Conservation (phyloP, 2,797 vertebrate species). For the Hippoglossus hippoglossus region DNA sequence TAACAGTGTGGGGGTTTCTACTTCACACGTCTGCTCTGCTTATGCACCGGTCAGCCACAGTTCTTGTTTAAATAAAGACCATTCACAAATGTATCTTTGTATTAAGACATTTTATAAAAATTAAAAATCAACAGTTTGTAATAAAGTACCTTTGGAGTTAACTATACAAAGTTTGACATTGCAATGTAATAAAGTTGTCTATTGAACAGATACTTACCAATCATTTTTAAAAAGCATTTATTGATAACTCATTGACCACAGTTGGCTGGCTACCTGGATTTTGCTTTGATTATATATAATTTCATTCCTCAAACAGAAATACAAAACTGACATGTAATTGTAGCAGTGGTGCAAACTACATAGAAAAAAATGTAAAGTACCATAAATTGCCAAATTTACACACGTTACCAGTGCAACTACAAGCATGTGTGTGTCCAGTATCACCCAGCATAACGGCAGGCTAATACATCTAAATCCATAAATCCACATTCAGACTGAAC, state of each 20-base stretch:
- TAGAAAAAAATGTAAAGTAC: constrained; percentile 13
- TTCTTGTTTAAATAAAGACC: constrained; percentile 6
- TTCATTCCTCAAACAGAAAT: constrained; percentile 25
- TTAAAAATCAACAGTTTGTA: constrained; percentile 19
- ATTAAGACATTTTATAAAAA: constrained; percentile 61
- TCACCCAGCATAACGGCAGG: not conserved
- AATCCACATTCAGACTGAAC: constrained; percentile 4
- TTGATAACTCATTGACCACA: constrained; percentile 10
- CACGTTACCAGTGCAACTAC: constrained; percentile 24
- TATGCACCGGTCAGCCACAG: too few species aligned
- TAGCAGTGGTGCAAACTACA: constrained; percentile 26
- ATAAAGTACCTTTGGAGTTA: constrained; percentile 10
- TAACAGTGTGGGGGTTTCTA: too few species aligned
- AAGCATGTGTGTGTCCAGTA: constrained; percentile 15
- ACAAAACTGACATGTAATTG: constrained; percentile 21
- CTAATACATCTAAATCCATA: constrained; percentile 21
- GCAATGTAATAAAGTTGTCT: constrained; percentile 14
- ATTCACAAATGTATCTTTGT: constrained; percentile 19
- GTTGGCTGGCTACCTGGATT: not conserved
- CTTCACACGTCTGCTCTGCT: too few species aligned
- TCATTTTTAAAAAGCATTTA: constrained; percentile 47
- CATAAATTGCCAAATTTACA: constrained; percentile 12
- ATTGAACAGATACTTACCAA: constrained; percentile 19
- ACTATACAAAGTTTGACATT: constrained; percentile 12
- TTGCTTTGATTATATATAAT: constrained; percentile 10